phyloP scores from a whole-genome alignment of 2,888 invertebrate species.

The Metopia argyrocephala region DNA sequence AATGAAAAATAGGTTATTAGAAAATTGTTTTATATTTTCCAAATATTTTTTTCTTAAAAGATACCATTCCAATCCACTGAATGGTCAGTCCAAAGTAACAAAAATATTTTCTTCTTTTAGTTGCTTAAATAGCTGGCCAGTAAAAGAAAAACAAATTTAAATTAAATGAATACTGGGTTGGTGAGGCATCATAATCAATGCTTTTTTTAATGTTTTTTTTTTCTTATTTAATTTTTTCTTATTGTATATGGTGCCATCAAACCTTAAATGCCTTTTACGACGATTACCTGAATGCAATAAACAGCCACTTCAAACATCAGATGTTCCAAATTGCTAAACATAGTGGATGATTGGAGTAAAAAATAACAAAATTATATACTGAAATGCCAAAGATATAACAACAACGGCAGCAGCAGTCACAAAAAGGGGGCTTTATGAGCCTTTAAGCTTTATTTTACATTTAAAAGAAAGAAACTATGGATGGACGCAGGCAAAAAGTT shows the following conservation, averaged over 20 bases:
- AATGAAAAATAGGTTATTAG: no score
- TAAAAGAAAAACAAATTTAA: slow-evolving; percentile 39
- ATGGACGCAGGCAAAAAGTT: slow-evolving; percentile 11
- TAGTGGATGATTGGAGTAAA: slow-evolving; percentile 2
- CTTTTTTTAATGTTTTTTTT: slow-evolving; percentile 61
- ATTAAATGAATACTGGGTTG: slow-evolving; percentile 42
- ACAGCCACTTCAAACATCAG: slow-evolving; percentile 14
- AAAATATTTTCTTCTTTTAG: no score
- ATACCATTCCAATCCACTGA: no score
- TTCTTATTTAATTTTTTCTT: background rate
- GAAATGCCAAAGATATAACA: slow-evolving; percentile 14
- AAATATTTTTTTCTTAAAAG: no score
- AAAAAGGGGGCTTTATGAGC: slow-evolving; percentile 50
- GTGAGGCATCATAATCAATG: slow-evolving; percentile 63
- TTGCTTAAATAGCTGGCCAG: background rate
- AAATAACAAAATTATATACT: slow-evolving; percentile 25
- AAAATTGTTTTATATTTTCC: no score
- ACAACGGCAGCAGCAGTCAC: slow-evolving; percentile 24
- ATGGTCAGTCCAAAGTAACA: no score
- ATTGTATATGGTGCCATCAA: slow-evolving; percentile 41
- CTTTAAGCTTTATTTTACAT: slow-evolving; percentile 57
- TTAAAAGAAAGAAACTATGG: slow-evolving; percentile 52
- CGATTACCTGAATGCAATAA: slow-evolving; percentile 11
- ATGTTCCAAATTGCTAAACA: slow-evolving; percentile 42
- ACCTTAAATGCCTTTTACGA: slow-evolving; percentile 22